phyloP scores from a whole-genome alignment of 2,113 vertebrate genomes.

The Paradoxurus hermaphroditus region DNA sequence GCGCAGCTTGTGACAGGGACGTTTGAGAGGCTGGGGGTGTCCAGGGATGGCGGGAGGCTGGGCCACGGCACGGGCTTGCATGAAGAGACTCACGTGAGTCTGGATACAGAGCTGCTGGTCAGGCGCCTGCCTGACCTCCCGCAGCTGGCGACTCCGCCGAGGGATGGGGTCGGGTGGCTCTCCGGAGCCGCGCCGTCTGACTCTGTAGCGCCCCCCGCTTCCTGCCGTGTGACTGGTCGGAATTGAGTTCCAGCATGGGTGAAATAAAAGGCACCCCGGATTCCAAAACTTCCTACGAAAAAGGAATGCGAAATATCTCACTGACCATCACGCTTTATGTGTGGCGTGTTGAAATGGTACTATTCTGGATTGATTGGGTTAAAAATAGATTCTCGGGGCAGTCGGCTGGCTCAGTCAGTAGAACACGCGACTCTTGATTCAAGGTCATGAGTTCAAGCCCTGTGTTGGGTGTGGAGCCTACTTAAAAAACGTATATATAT shows the following conservation, averaged over 20 bases:
- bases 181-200: too few species aligned
- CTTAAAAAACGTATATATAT: too few species aligned
- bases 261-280: background rate
- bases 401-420: background rate
- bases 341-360: background rate
- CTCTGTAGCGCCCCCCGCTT: background rate
- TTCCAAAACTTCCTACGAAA: background rate
- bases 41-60: background rate
- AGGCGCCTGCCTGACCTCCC: background rate
- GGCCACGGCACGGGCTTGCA: background rate
- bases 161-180: background rate
- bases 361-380: background rate
- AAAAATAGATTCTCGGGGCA: background rate
- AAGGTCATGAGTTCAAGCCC: background rate
- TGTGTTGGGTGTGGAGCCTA: background rate
- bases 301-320: background rate
- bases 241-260: background rate
- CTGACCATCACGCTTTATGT: background rate
- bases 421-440: background rate
- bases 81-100: background rate
- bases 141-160: background rate
- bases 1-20: background rate
- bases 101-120: background rate
- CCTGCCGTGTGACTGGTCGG: background rate
- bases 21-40: background rate